Evolutionary conservation across 2,888 invertebrate species (phyloP).

Genomic region (Mesoligia furuncula): DNA sequence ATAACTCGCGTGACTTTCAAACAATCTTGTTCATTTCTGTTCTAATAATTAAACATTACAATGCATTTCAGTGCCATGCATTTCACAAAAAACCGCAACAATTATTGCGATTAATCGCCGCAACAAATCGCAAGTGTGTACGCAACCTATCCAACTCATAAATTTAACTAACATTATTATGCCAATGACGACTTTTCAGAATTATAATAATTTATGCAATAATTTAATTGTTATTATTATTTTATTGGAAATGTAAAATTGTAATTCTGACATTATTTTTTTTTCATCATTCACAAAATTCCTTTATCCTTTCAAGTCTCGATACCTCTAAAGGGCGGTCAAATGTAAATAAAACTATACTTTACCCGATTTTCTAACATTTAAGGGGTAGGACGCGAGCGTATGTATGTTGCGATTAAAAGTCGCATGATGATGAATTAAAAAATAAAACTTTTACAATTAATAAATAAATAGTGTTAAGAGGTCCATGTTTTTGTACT

Average conservation of each 20-base stretch:
- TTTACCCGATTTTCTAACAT: slow-evolving; percentile 32
- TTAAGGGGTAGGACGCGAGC: slow-evolving; percentile 16
- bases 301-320: slow-evolving; percentile 32
- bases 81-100: background rate
- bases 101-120: slow-evolving; percentile 34
- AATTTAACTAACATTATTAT: slow-evolving; percentile 60
- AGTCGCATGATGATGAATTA: slow-evolving; percentile 28
- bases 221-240: slow-evolving; percentile 55
- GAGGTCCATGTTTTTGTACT: slow-evolving; percentile 25
- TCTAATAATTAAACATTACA: background rate
- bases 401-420: slow-evolving; percentile 20
- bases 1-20: slow-evolving; percentile 4
- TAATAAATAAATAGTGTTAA: slow-evolving; percentile 54
- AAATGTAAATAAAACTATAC: slow-evolving; percentile 40
- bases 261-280: slow-evolving; percentile 30
- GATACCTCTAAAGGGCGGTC: slow-evolving; percentile 46
- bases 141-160: slow-evolving; percentile 33
- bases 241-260: slow-evolving; percentile 57
- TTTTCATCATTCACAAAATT: slow-evolving; percentile 49
- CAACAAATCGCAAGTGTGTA: slow-evolving; percentile 49
- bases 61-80: background rate
- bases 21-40: background rate
- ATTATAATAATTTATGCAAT: slow-evolving; percentile 48
- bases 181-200: slow-evolving; percentile 58
- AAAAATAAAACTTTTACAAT: slow-evolving; percentile 46